phyloP scores from a whole-genome alignment of 1,140 invertebrate genomes.

The Muscidifurax raptorellus region DNA sequence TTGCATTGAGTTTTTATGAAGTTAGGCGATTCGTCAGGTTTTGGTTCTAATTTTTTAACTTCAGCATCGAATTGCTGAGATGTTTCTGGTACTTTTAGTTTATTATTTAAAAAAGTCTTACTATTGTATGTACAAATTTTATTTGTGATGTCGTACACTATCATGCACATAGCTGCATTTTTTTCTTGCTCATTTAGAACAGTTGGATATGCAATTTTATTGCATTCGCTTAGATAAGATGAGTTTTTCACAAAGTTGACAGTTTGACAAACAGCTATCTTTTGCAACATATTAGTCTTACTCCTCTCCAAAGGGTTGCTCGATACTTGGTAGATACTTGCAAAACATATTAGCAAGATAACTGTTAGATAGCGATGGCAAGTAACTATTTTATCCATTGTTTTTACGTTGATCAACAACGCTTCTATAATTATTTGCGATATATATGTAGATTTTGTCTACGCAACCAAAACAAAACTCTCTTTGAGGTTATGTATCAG shows the following conservation, averaged over 20 bases:
- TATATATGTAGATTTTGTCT: neutral
- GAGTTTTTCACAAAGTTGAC: conserved; percentile 27
- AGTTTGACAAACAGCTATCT: conserved; percentile 5
- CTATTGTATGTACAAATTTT: conserved; percentile 36
- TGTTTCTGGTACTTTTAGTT: conserved; percentile 1
- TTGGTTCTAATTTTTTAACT: conserved; percentile 29
- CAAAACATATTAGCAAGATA: conserved; percentile 4
- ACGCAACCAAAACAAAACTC: neutral
- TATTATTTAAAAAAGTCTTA: too few species aligned
- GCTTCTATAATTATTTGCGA: neutral
- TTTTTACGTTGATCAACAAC: neutral
- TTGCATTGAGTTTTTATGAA: conserved; percentile 31
- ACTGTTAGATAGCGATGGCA: neutral
- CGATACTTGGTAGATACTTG: neutral
- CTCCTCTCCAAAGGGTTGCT: neutral
- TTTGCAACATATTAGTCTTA: neutral
- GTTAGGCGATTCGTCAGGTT: neutral
- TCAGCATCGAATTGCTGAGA: conserved; percentile 15
- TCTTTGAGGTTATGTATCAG: conserved; percentile 30
- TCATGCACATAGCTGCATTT: conserved; percentile 25
- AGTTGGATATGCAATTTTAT: neutral
- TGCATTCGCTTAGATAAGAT: neutral
- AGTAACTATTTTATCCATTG: neutral
- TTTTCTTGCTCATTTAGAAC: neutral
- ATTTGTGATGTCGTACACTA: conserved; percentile 11